phyloP scores from a whole-genome alignment of 37 sponge, comb jelly and placozoan genomes.

The Aplysina aerophoba region DNA sequence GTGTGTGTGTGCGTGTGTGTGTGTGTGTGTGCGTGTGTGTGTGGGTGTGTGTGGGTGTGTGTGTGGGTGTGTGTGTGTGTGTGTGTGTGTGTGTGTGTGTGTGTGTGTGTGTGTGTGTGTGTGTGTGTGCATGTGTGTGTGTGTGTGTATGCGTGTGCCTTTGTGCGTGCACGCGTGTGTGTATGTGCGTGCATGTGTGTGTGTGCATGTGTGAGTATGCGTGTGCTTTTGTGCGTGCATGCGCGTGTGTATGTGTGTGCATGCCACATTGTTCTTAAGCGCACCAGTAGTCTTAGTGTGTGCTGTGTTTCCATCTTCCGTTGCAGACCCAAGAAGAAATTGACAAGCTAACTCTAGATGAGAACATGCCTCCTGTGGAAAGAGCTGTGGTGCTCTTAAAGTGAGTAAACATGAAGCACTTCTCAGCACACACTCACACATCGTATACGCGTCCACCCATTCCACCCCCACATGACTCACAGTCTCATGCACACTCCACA shows the following conservation, averaged over 20 bases:
- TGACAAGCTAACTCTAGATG: slow-evolving; percentile 66
- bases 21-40: slow-evolving; percentile 45
- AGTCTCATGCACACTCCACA: too few species aligned
- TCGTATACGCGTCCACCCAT: not conserved
- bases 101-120: slow-evolving; percentile 10
- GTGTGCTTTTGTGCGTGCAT: slow-evolving; percentile 21
- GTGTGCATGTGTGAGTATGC: slow-evolving; percentile 39
- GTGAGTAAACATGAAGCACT: not conserved
- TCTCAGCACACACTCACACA: not conserved
- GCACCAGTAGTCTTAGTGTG: too few species aligned
- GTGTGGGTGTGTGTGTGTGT: slow-evolving; percentile 35
- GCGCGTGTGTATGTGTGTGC: slow-evolving; percentile 11
- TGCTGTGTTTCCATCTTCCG: not conserved
- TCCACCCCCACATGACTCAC: not conserved
- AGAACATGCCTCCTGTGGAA: slow-evolving; percentile 58
- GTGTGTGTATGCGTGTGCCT: not conserved
- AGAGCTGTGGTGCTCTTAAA: slow-evolving; percentile 51
- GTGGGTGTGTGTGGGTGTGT: slow-evolving; percentile 16
- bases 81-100: slow-evolving; percentile 19
- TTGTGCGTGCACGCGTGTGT: slow-evolving; percentile 34
- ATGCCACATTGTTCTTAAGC: slow-evolving; percentile 11
- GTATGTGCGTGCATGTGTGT: slow-evolving; percentile 44
- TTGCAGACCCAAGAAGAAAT: slow-evolving; percentile 78
- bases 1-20: slow-evolving; percentile 52
- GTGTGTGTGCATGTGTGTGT: not conserved